Evolutionary conservation across 2,113 vertebrate species (phyloP), one percentile per base, ranked within the genome.

Genomic region (Carlito syrichta): DNA sequence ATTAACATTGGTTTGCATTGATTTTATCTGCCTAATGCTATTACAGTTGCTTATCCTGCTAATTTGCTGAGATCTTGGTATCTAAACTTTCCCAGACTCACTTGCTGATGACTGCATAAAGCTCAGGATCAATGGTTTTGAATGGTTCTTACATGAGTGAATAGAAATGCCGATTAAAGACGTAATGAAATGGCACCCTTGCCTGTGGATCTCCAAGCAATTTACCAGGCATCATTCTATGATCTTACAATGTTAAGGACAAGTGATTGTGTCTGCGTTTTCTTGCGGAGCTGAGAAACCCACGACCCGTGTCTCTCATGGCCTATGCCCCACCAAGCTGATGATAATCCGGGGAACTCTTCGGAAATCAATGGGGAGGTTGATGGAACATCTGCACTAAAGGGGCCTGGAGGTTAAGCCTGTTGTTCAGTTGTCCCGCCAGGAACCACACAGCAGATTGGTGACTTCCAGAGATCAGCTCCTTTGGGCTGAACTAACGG

Each of bases 111-210:
- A 94, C 95, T 95, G 83, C 71, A 81, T 78, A 92, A 93, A 97
- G 96, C 94, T 97, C 85, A 78, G 94, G 96, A 97, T 97, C 97
- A 97, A 96, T 69, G 94, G 71, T 81, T 98, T 96, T 96, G 93
- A 98, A 90, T 96, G 58, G 93, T 89, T 96, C 69, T 93, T 97
- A 93, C 96, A 95, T 91, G 96, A 98, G 66, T 79, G 85, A 89
- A 54, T 92, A 97, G 71, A 96, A 94, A 96, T 71, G 73, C 81
- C 5, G 8, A 94, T 88, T 97, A 86, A 96, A 96, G 86, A 78
- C 86, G 76, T 79, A 95, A 98, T 96, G 60, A 84, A 92, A 92
- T 89, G 54, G 62, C 68, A 58, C 38, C 54, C 91, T 90, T 95
- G 87, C 95, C 94, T 88, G 94, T 96, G 87, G 85, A 95, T 96